Base-by-base conservation (phyloP, 2,888 invertebrate genomes). In the Dusona sp. region DNA sequence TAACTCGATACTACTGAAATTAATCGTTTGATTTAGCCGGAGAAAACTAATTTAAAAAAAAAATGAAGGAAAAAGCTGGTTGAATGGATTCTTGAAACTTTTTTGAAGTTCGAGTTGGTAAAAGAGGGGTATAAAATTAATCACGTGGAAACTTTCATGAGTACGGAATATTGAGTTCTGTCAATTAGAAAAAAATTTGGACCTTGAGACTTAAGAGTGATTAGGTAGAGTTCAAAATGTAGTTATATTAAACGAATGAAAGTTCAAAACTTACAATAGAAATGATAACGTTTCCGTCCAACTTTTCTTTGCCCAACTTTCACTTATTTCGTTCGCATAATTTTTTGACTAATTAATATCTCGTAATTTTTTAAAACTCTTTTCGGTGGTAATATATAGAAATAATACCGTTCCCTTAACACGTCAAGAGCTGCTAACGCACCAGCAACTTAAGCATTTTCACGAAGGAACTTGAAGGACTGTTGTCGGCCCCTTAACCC, bases 401-500 rank as follows among this genome's bases (percentile, higher is more conserved):
- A 54, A 22, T 54, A 11, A 4, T 57, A 25, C 16, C 29, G 29
- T 61, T 61, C 1, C 1, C 4, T 13, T 61, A 61, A 16, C 61
- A 25, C 25, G 25, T 29, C 61, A 13, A 61, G 61, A 61, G 61
- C 61, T 61, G 29, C 29, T 61, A 29, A 61, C 61, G 61, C 61
- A 61, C 61, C 3, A 61, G 29, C 29, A 29, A 36, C 13, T 36
- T 36, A 33, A 36, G 36, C 54, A 54, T 54, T 48, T 73, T 54
- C 11, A 54, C 36, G 54, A 22, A 54, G 4, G 73, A 61, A 61
- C 54, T 74, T 38, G 13, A 74, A 74, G 74, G 36, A 68, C 65
- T 29, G 11, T 25, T 74, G 57, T 42, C 57, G 16, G 25, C 29
- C 16, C 29, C 61, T 61, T 61, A 61, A 61, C 61, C 61, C 16